Percentiles rank a stretch among this genome's conserved stretches.
phyloP scores from a whole-genome alignment of 35 echinoderm and acorn worm genomes.

The Heliocidaris tuberculata region DNA sequence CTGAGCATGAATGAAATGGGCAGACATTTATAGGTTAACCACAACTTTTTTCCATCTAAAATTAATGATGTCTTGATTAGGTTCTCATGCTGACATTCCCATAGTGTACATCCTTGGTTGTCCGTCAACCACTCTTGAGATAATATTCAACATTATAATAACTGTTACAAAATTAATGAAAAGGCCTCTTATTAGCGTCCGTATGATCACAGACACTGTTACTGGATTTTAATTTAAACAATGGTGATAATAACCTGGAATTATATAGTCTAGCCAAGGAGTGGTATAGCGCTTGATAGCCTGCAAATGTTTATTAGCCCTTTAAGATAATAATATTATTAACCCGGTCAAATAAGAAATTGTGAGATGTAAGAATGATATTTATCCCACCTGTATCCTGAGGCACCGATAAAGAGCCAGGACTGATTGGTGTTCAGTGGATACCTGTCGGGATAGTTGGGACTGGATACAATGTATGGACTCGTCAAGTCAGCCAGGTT shows the following conservation, averaged over 20 bases:
- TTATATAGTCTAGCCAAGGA: too few relatives aligned
- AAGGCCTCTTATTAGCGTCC: too few relatives aligned
- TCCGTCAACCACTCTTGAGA: not conserved
- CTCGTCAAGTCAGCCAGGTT: not conserved
- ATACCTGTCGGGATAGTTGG: slow-evolving; percentile 4
- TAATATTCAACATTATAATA: not conserved
- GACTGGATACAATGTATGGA: not conserved
- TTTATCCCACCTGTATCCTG: not conserved
- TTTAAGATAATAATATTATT: not conserved
- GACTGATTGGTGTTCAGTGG: not conserved
- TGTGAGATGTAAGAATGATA: not conserved
- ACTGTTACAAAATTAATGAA: too few relatives aligned
- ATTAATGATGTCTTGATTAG: not conserved
- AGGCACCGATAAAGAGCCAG: not conserved
- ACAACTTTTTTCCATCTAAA: not conserved
- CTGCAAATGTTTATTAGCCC: too few relatives aligned
- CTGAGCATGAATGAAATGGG: not conserved
- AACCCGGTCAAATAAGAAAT: not conserved
- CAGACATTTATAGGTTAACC: not conserved
- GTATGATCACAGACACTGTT: too few relatives aligned
- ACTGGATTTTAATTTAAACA: too few relatives aligned
- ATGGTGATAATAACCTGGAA: too few relatives aligned
- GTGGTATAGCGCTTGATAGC: too few relatives aligned
- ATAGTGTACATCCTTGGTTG: not conserved
- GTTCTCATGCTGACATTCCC: not conserved